Evolutionary conservation across 2,113 vertebrate species (phyloP).

Genomic region (Dendropsophus ebraccatus): DNA sequence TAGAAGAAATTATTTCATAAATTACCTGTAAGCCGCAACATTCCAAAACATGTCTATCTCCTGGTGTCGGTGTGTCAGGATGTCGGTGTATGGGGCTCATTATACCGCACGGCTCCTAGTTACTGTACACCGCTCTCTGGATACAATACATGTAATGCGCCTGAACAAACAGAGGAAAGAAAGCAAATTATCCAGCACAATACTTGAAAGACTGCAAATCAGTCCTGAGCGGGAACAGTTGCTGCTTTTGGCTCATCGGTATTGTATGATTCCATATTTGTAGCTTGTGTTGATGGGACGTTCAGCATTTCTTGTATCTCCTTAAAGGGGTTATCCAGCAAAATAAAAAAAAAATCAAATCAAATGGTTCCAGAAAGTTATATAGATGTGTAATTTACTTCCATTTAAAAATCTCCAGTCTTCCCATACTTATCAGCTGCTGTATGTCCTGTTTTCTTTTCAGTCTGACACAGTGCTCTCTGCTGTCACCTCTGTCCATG

Average conservation of each 20-base stretch:
- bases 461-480: no score
- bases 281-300: background rate
- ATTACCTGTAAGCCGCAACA: conserved; percentile 6
- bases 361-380: no score
- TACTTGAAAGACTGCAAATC: conserved; percentile 12
- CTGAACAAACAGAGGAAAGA: conserved; percentile 3
- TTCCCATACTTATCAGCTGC: no score
- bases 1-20: conserved; percentile 6
- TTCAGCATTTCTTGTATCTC: background rate
- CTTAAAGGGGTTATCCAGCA: no score
- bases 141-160: conserved; percentile 22
- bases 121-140: background rate
- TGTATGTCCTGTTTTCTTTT: no score
- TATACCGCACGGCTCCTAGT: background rate
- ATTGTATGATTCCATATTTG: conserved; percentile 7
- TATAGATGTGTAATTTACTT: no score
- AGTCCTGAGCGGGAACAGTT: background rate
- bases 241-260: background rate
- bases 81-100: background rate
- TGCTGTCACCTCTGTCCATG: no score
- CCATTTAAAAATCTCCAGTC: no score
- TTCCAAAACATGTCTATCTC: conserved; percentile 23
- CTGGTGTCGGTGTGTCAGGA: background rate
- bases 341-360: no score
- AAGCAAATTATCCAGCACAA: background rate